Evolutionary conservation across 2,888 invertebrate species (phyloP), one percentile per base, ranked within the genome.

Genomic region (Xanthostigma xanthostigma): DNA sequence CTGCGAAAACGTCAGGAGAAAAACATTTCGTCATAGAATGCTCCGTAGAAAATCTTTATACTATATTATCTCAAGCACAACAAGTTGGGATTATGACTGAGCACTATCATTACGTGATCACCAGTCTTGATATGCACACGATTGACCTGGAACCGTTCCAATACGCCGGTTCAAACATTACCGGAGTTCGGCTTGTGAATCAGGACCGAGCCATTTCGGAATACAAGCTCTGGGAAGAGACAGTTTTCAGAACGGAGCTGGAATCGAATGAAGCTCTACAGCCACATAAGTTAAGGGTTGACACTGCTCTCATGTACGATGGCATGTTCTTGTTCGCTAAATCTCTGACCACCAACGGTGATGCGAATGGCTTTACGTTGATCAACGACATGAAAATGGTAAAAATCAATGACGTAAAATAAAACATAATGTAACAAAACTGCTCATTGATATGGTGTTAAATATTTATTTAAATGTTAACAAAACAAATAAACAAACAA

Each of bases 21-120:
- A 69, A 74, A 1, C 79, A 83, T 54, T 80, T 89, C 51, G 69
- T 91, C n/a, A 68, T 91, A 9, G 82, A 85, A 56, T 88, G 88
- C 56, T 73, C 76, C 1, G 68, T 70, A 49, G 75, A 79, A 1
- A 72, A 72, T 42, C 64, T 83, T 36, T 64, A 69, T 0, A 69
- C 72, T 43, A 69, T 84, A 10, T 64, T 84, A 5, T 59, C 64
- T 45, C 84, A 89, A 71, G 84, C 88, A 0, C 85, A 87, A 65
- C 88, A 91, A 74, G 82, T 92, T 48, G 91, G 91, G 2, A 71
- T 93, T 57, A 78, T 92, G 74, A 85, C 85, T 9, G 81, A 84
- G 56, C 74, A 78, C 10, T 81, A 88, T 59, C 81, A 79, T 58
- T 86, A 84, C 56, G 72, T 93, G 43, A 77, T 92, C 46, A 84